phyloP scores from a whole-genome alignment of 2,797 vertebrate genomes.

The Picus viridis region DNA sequence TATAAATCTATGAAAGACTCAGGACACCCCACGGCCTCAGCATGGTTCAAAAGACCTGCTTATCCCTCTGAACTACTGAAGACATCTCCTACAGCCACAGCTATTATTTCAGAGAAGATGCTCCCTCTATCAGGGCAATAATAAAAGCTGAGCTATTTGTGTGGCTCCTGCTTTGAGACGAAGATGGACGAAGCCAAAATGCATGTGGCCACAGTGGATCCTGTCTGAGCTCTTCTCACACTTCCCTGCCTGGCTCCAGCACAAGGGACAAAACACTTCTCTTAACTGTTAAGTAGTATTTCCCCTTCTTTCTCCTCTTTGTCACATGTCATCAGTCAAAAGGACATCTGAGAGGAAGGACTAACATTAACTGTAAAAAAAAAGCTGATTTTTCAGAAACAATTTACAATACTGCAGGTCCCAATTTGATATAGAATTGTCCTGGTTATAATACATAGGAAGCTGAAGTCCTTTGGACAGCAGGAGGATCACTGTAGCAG shows the following conservation, averaged over 20 bases:
- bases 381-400: neutral
- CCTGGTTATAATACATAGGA: neutral
- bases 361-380: neutral
- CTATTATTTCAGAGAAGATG: neutral
- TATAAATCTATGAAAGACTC: too few relatives aligned
- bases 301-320: neutral
- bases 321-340: neutral
- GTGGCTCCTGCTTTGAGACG: neutral
- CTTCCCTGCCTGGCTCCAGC: neutral
- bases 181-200: neutral
- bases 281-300: neutral
- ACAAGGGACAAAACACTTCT: neutral
- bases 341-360: neutral
- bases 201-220: accelerated
- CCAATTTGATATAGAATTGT: neutral
- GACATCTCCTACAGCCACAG: neutral
- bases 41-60: neutral
- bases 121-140: neutral
- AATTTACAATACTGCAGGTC: neutral
- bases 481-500: neutral
- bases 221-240: accelerated
- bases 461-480: neutral
- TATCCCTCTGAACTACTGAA: neutral
- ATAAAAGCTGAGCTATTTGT: neutral
- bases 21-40: neutral